Evolutionary conservation across 2,113 vertebrate species (phyloP).

Genomic region (Pontoporia blainvillei): DNA sequence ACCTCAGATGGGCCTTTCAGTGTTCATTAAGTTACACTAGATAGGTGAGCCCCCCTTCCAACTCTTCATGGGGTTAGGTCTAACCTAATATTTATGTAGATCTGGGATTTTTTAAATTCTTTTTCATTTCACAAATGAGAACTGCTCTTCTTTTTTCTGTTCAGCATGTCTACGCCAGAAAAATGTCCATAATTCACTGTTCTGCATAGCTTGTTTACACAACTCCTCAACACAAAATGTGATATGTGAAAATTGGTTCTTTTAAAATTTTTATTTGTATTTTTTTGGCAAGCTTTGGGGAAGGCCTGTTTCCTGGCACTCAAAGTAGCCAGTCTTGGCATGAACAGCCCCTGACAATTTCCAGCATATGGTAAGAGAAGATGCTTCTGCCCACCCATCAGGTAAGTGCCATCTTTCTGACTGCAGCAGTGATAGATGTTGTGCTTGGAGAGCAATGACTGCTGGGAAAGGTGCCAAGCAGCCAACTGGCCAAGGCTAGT

Average conservation of each 20-base stretch:
- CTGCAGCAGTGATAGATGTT: constrained; percentile 87
- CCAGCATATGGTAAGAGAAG: constrained; percentile 96
- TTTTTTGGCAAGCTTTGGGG: constrained; percentile 79
- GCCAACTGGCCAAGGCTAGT: constrained; percentile 80
- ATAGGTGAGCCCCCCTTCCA: background rate
- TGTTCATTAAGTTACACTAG: background rate
- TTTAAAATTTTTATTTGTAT: constrained; percentile 73
- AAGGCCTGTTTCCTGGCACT: constrained; percentile 85
- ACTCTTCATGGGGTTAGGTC: background rate
- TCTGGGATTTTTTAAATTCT: background rate
- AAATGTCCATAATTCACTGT: constrained; percentile 56
- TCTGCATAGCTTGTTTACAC: constrained; percentile 68
- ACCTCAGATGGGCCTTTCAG: rapidly evolving
- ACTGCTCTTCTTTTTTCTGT: constrained; percentile 58
- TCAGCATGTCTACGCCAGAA: constrained; percentile 40
- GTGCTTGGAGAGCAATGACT: constrained; percentile 83
- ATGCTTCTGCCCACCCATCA: constrained; percentile 91
- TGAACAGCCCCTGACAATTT: constrained; percentile 91
- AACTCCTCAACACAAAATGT: constrained; percentile 65
- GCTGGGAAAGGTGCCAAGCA: constrained; percentile 86
- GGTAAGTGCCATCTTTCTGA: constrained; percentile 92
- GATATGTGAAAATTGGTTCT: constrained; percentile 70
- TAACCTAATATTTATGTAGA: constrained; percentile 51
- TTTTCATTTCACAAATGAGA: constrained; percentile 42
- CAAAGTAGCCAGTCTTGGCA: constrained; percentile 87